phyloP scores from a whole-genome alignment of 2,888 invertebrate species.

The Nymphalis urticae region DNA sequence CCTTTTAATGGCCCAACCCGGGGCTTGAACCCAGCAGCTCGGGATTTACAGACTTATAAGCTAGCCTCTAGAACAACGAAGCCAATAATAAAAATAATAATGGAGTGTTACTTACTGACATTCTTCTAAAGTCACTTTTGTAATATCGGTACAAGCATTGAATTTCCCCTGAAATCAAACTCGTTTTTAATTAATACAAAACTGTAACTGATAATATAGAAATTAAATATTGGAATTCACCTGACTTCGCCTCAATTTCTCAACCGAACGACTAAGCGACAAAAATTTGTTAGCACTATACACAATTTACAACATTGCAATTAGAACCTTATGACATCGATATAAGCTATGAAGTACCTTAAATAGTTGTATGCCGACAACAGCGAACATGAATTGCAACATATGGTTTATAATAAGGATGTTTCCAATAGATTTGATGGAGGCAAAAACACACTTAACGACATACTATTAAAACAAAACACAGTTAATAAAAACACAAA shows the following conservation, averaged over 20 bases:
- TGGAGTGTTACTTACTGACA: conserved; percentile 88
- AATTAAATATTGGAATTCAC: conserved; percentile 45
- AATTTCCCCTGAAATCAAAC: conserved; percentile 93
- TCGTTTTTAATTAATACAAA: conserved; percentile 24
- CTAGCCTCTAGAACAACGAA: no score
- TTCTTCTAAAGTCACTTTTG: conserved; percentile 91
- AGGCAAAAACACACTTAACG: conserved; percentile 99
- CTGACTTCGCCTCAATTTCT: conserved; percentile 54
- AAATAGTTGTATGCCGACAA: conserved; percentile 99
- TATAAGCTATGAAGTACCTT: conserved; percentile 84
- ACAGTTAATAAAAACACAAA: conserved; percentile 44
- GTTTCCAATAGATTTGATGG: conserved; percentile 98
- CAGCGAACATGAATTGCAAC: conserved; percentile 99
- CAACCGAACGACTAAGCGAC: conserved; percentile 43
- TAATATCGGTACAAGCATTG: conserved; percentile 94
- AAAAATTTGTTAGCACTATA: conserved; percentile 9
- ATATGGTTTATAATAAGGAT: conserved; percentile 99
- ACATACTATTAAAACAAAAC: conserved; percentile 88
- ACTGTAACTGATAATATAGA: not conserved
- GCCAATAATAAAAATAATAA: not conserved
- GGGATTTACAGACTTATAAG: no score
- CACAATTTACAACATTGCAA: conserved; percentile 17
- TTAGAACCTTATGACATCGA: conserved; percentile 15
- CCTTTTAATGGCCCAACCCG: no score
- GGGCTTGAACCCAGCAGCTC: no score